These are phyloP conservation scores for Listronotus bonariensis DNA, from an alignment of 1,140 invertebrate genomes.

Conservation along the genomic window DNA sequence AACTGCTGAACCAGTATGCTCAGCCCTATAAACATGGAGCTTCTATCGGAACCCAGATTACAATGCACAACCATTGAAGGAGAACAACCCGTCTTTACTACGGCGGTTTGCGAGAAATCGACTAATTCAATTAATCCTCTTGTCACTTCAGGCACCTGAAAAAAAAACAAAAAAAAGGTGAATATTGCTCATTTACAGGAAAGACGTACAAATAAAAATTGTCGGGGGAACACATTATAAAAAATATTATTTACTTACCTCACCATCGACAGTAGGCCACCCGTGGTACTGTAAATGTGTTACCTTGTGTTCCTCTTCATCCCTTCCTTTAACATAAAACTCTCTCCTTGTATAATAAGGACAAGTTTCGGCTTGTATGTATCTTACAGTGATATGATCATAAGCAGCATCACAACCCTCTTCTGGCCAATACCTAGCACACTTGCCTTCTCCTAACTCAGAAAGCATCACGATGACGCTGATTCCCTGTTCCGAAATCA, in stretches of 20 bases:
- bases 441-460: conserved; percentile 77
- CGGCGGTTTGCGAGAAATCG: conserved; percentile 65
- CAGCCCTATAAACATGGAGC: conserved; percentile 86
- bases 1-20: conserved; percentile 84
- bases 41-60: conserved; percentile 81
- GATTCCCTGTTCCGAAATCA: conserved; percentile 92
- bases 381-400: conserved; percentile 83
- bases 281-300: conserved; percentile 88
- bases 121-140: conserved; percentile 81
- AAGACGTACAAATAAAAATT: too few relatives aligned
- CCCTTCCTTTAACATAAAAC: conserved; percentile 79
- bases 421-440: conserved; percentile 91
- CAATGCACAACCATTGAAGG: conserved; percentile 81
- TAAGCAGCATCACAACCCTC: conserved; percentile 77
- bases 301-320: conserved; percentile 74
- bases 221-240: too few relatives aligned
- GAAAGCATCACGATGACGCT: conserved; percentile 93
- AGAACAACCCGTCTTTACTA: conserved; percentile 57
- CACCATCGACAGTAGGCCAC: conserved; percentile 84
- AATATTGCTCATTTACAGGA: too few relatives aligned
- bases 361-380: conserved; percentile 84
- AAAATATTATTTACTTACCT: conserved; percentile 59
- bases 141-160: conserved; percentile 72
- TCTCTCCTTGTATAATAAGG: conserved; percentile 84
- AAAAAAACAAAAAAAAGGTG: too few relatives aligned